Base-by-base conservation (phyloP, 2,113 vertebrate genomes). In the Clarias magur region DNA sequence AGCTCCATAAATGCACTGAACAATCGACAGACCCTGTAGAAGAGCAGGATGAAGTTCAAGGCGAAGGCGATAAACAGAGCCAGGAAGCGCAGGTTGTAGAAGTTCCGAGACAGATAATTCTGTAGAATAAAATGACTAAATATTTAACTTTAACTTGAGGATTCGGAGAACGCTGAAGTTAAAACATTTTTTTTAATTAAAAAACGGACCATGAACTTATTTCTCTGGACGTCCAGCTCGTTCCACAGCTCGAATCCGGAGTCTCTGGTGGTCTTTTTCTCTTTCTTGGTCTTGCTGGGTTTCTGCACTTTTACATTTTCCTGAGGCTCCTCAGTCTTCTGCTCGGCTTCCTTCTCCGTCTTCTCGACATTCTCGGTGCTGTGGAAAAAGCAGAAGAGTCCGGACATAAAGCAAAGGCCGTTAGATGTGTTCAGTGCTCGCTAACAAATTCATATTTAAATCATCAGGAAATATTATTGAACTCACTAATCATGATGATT, bases 51-150 rank as follows among this genome's bases (percentile, higher is more conserved):
- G 91, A 99, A 99, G 94, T 99, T 99, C 91, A 99, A 93, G 57
- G 97, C 97, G 73, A 99, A 99, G 2, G 97, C 96, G 42, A 99
- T 90, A 91, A 99, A 99, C 82, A 99, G 94, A 56, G 97, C 96
- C 85, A 99, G 93, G 92, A 97, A 98, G 0, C 97, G 95, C 82
- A 99, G 93, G 86, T 97, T 99, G 93, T 99, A 99, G 91, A 98
- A 99, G 92, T 99, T 99, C 85, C 97, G 95, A 8, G 97, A 98
- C 60, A 99, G 95, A 93, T 96, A 98, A 92, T 99, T 99, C 97
- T 98, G 70, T 86, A 60, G 81, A 12, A 79, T 84, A 83, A 78
- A 3, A 60, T 2, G 27, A 85, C n/a, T n/a, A 2, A 12, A 53
- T 48, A 7, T 78, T 53, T 48, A 8, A 63, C 11, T 48, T 53